Evolutionary conservation across 2,797 vertebrate genomes (phyloP), one percentile per base, ranked within the genome.

Genomic region (Neoniphon sammara): DNA sequence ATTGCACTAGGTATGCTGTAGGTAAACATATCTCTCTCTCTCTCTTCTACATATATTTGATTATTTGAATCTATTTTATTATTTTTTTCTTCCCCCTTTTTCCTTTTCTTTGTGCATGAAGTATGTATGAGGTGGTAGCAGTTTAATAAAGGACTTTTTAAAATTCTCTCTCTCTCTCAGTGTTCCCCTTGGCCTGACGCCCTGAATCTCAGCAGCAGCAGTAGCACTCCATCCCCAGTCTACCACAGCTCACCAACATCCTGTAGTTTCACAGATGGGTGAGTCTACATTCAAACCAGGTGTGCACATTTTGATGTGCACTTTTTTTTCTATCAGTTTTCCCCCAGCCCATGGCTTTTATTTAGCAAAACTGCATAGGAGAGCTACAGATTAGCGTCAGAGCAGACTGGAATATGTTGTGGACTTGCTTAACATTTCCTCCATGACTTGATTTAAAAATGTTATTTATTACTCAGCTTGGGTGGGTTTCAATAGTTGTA

Each of bases 161-260:
- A 2, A 2, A 27, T 27, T 31, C 42, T 46, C 64, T 78, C 25
- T 59, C 10, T 39, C 18, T 78, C 25, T 18, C 88, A 99, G 97
- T 97, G 97, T 69, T 97, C 96, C 23, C 97, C 96, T 0, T 98
- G 97, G 97, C 96, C 97, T 0, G 97, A 99, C 31, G 84, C 94
- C 63, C 87, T 96, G 10, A 96, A 93, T 88, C 90, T 96, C 81
- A 95, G 91, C 82, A 89, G 85, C 79, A 86, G 80, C 49, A 96
- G 91, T 74, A 96, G 88, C 63, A 91, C 94, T 70, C 94, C 96
- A 0, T 96, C 96, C 58, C 95, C 96, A 2, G 95, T 95, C 84
- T 97, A 97, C 92, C 95, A 95, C 81, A 96, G 94, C 83, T 97
- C 97, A 62, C 96, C 95, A 15, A 95, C 93, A 44, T 93, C 96